Percentiles rank a stretch among this genome's conserved stretches.
These are phyloP conservation scores for Macaria liturata DNA, from an alignment of 2,888 invertebrate species.

Conservation along the genomic window DNA sequence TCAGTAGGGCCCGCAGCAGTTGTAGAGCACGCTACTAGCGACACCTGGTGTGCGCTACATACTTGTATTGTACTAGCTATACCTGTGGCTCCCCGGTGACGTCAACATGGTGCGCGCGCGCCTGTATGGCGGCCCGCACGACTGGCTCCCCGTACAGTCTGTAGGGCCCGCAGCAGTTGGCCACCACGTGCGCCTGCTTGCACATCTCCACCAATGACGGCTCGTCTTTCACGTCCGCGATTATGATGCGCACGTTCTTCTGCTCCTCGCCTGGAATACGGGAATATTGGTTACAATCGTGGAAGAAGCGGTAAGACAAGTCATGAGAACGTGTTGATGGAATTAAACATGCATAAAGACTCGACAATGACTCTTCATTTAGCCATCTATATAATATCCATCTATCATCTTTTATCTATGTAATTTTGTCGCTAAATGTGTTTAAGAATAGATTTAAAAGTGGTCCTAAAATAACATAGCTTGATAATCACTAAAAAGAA, in stretches of 20 bases:
- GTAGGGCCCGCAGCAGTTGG: conserved; percentile 97
- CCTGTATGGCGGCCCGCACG: conserved; percentile 92
- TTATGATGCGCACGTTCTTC: conserved; percentile 85
- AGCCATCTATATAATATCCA: no score
- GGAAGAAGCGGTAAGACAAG: no score
- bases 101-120: conserved; percentile 94
- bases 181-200: conserved; percentile 87
- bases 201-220: conserved; percentile 92
- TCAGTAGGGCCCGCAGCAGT: conserved; percentile 96
- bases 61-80: neutral
- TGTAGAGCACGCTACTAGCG: conserved; percentile 85
- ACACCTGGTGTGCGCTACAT: no score
- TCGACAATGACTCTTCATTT: no score
- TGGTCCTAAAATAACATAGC: no score
- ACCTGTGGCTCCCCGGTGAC: conserved; percentile 96
- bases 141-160: conserved; percentile 94
- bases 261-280: conserved; percentile 80
- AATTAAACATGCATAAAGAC: no score
- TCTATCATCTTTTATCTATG: no score
- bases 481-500: no score
- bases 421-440: no score
- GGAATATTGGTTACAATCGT: neutral
- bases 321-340: no score
- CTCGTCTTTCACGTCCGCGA: conserved; percentile 90
- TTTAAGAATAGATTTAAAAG: no score